These are phyloP conservation scores for Megaceryle maxima DNA, from an alignment of 2,113 vertebrate species.

Conservation along the genomic window DNA sequence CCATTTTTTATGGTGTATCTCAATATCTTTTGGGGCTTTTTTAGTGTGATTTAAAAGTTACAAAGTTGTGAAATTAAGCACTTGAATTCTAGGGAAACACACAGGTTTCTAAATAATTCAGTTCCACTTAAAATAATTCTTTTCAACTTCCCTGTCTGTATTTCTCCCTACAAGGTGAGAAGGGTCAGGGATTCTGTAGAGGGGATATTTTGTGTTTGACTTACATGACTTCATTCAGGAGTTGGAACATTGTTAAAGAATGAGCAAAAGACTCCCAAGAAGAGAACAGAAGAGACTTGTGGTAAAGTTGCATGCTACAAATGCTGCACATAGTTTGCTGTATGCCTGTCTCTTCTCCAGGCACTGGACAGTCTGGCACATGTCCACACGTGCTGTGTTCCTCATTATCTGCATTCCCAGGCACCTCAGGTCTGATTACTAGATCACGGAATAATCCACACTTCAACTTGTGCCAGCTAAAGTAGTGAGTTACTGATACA, in stretches of 20 bases:
- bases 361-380: neutral
- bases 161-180: neutral
- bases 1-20: neutral
- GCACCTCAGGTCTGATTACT: neutral
- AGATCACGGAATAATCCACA: neutral
- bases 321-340: neutral
- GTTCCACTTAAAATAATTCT: neutral
- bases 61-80: neutral
- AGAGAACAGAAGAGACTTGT: neutral
- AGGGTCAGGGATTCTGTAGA: neutral
- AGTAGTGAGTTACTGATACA: neutral
- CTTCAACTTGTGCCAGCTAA: neutral
- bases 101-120: neutral
- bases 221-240: neutral
- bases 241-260: neutral
- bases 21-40: neutral
- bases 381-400: neutral
- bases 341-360: neutral
- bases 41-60: neutral
- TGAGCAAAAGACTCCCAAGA: neutral
- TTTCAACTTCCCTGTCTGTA: neutral
- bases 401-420: constrained; percentile 19
- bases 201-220: neutral
- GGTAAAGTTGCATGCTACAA: neutral
- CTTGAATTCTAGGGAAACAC: neutral